phyloP scores from a whole-genome alignment of 2,113 vertebrate species.

The Thryonomys swinderianus region DNA sequence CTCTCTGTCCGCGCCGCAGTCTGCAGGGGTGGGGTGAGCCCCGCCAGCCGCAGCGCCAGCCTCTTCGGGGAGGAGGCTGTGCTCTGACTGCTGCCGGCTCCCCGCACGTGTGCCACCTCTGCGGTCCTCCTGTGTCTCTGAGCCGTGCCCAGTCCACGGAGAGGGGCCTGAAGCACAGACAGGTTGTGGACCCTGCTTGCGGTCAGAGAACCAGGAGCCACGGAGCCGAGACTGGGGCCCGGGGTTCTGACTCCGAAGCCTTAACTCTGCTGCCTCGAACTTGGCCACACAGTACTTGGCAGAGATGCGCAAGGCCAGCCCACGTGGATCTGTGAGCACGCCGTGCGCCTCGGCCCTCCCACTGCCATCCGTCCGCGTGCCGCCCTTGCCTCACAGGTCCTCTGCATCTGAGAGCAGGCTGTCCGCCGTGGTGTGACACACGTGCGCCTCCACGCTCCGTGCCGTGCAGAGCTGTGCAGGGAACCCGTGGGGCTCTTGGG shows the following conservation, averaged over 20 bases:
- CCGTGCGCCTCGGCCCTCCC: not conserved
- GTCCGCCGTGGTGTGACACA: accelerated
- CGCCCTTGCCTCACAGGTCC: accelerated
- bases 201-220: not conserved
- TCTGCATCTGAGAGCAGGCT: accelerated
- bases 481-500: not conserved
- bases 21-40: accelerated
- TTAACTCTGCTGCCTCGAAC: not conserved
- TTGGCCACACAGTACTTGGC: not conserved
- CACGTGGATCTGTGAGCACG: accelerated
- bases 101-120: accelerated
- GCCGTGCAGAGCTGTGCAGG: accelerated
- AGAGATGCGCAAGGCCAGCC: accelerated
- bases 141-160: not conserved
- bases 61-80: accelerated
- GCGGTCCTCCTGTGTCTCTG: not conserved
- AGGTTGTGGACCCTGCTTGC: not conserved
- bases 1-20: not conserved
- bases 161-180: not conserved
- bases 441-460: accelerated
- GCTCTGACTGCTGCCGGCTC: too few species aligned
- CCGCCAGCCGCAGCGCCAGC: not conserved
- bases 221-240: not conserved
- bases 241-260: not conserved
- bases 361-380: too few species aligned